Conservation (phyloP, 1,140 invertebrate genomes). For the Scaptodrosophila lebanonensis region DNA sequence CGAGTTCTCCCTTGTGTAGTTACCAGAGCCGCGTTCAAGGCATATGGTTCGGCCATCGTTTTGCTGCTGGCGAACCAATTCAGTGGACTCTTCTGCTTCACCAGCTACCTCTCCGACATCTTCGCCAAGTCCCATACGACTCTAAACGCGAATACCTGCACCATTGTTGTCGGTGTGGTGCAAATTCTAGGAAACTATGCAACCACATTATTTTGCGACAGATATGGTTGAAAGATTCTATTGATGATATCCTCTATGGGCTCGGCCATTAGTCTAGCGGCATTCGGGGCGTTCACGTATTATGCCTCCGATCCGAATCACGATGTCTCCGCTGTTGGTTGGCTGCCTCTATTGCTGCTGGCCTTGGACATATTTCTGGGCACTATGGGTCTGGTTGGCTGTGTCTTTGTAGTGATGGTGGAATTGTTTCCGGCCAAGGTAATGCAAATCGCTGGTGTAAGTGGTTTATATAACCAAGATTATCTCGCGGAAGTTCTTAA, state of each 20-base stretch:
- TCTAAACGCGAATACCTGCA: slow-evolving; percentile 78
- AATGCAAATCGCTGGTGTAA: too few species aligned
- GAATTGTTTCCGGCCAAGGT: slow-evolving; percentile 61
- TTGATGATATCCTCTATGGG: slow-evolving; percentile 48
- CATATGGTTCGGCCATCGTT: slow-evolving; percentile 39
- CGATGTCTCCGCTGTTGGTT: slow-evolving; percentile 35
- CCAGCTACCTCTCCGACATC: slow-evolving; percentile 78
- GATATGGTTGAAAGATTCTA: slow-evolving; percentile 43
- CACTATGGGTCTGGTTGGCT: slow-evolving; percentile 55
- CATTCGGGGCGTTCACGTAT: slow-evolving; percentile 41
- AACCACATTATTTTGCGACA: slow-evolving; percentile 53
- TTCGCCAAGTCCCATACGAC: slow-evolving; percentile 81
- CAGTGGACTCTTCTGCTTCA: slow-evolving; percentile 51
- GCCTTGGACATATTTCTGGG: slow-evolving; percentile 52
- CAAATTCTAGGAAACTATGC: slow-evolving; percentile 74
- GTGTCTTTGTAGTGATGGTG: slow-evolving; percentile 61
- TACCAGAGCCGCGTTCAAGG: slow-evolving; percentile 12
- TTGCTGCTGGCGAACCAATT: slow-evolving; percentile 48
- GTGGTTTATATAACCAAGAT: too few species aligned
- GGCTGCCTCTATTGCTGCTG: slow-evolving; percentile 57
- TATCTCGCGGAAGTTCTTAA: too few species aligned
- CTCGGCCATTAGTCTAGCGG: slow-evolving; percentile 30
- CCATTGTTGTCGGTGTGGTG: slow-evolving; percentile 78
- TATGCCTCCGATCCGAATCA: slow-evolving; percentile 6
- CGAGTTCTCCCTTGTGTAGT: slow-evolving; percentile 13